Base-by-base conservation (phyloP, 2,888 invertebrate species). In the Linnaemya vulpina region DNA sequence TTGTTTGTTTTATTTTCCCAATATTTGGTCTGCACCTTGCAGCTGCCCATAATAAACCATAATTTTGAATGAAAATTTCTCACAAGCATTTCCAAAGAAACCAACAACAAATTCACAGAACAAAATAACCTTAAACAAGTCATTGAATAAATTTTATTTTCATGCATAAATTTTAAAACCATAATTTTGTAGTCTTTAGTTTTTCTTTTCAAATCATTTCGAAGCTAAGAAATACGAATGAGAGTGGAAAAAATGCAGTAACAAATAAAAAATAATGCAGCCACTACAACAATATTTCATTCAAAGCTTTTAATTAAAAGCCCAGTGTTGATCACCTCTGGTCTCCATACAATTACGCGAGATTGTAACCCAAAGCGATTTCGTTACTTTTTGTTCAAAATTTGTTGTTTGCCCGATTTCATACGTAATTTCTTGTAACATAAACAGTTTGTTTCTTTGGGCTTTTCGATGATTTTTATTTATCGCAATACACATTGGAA, bases 241-340 rank as follows among this genome's bases (percentile, higher is more conserved):
- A 3, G 25, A 15, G 25, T n/a, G n/a, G n/a, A n/a, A n/a, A n/a
- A n/a, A n/a, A n/a, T n/a, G n/a, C n/a, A n/a, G n/a, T n/a, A n/a
- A 46, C 9, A 15, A 40, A 43, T 13, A 30, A 22, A 58, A 22
- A 8, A 22, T 63, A 63, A 40, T 75, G 53, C 71, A 63, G 62
- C 77, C 43, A 10, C 62, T n/a, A 15, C 11, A n/a, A n/a, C 11
- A 22, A n/a, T 40, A 46, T 11, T 30, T 25, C 11, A 49, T 3
- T 17, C 53, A 15, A 35, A 22, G 2, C 8, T 60, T 40, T 62
- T 70, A 20, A 68, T 63, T 70, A 53, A 71, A 62, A 51, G 62
- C 40, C 58, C 73, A 51, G 73, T 73, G 58, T 58, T 80, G 74
- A 74, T 74, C 67, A 74, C 74, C 67, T 80, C 74, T 80, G 60